These are phyloP conservation scores for Rhynchophorus ferrugineus DNA, from an alignment of 1,140 invertebrate genomes.

Conservation along the genomic window DNA sequence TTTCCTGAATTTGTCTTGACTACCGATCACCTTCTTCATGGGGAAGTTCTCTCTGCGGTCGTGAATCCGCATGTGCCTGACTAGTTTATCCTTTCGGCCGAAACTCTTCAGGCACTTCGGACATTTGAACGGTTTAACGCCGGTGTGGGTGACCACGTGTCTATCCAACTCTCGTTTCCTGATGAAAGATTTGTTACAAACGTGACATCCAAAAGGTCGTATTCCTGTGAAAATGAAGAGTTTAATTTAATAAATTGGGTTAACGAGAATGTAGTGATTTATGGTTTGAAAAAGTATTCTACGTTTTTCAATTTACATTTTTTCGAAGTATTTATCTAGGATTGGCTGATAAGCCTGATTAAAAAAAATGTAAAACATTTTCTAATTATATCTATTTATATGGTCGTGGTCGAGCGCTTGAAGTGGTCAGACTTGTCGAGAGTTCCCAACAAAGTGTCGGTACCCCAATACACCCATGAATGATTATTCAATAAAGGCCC, in stretches of 20 bases:
- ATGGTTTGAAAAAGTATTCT: background rate
- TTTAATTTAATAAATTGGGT: too few relatives aligned
- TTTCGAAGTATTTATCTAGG: too few relatives aligned
- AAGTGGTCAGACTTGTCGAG: too few relatives aligned
- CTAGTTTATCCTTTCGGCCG: constrained; percentile 56
- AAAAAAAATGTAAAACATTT: background rate
- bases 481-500: too few relatives aligned
- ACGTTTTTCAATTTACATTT: background rate
- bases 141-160: constrained; percentile 53
- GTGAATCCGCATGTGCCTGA: constrained; percentile 54
- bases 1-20: constrained; percentile 15
- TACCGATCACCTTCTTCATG: constrained; percentile 4
- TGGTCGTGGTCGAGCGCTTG: too few relatives aligned
- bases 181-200: constrained; percentile 55
- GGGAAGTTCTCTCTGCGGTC: constrained; percentile 33
- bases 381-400: too few relatives aligned
- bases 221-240: constrained; percentile 15
- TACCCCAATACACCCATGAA: too few relatives aligned
- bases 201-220: constrained; percentile 45
- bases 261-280: background rate
- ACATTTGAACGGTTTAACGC: constrained; percentile 53
- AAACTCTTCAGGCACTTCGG: constrained; percentile 55
- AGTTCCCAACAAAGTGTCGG: too few relatives aligned
- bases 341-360: background rate
- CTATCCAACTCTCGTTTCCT: constrained; percentile 56